phyloP scores from a whole-genome alignment of 2,113 vertebrate genomes.

The Salvelinus sp. region DNA sequence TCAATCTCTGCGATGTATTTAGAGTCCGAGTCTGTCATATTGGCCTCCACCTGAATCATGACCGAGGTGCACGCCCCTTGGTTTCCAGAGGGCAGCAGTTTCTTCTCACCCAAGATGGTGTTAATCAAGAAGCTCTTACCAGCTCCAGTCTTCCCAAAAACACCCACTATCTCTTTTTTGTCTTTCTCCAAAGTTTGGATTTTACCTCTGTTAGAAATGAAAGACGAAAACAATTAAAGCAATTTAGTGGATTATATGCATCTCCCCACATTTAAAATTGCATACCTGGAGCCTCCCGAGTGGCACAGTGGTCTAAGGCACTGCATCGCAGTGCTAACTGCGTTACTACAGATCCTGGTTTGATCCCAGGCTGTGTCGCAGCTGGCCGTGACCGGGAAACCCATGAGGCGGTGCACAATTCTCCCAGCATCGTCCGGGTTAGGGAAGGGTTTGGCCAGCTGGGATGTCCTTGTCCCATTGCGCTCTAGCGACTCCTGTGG shows the following conservation, averaged over 20 bases:
- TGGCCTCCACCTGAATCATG: slow-evolving; percentile 59
- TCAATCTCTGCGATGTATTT: slow-evolving; percentile 59
- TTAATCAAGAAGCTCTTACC: slow-evolving; percentile 67
- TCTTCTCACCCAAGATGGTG: slow-evolving; percentile 46
- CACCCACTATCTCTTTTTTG: slow-evolving; percentile 48
- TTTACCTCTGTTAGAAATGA: slow-evolving; percentile 22
- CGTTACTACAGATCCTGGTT: too few species aligned
- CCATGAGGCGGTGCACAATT: too few species aligned
- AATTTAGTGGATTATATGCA: too few species aligned
- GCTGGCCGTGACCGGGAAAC: too few species aligned
- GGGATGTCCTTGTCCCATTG: too few species aligned
- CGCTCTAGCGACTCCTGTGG: too few species aligned
- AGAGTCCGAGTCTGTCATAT: background rate
- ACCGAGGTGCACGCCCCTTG: slow-evolving; percentile 60
- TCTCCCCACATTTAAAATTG: background rate
- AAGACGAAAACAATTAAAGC: background rate
- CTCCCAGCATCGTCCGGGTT: too few species aligned
- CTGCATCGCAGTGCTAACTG: too few species aligned
- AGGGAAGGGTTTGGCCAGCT: too few species aligned
- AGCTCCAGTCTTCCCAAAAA: slow-evolving; percentile 62
- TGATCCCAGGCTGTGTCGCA: too few species aligned
- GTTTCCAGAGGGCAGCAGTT: slow-evolving; percentile 51
- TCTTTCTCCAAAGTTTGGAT: slow-evolving; percentile 28
- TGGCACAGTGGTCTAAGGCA: too few species aligned
- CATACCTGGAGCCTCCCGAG: background rate